Percentiles rank a stretch among this genome's conserved stretches.
These are phyloP conservation scores for Sesia apiformis DNA, from an alignment of 2,888 invertebrate genomes.

Conservation along the genomic window DNA sequence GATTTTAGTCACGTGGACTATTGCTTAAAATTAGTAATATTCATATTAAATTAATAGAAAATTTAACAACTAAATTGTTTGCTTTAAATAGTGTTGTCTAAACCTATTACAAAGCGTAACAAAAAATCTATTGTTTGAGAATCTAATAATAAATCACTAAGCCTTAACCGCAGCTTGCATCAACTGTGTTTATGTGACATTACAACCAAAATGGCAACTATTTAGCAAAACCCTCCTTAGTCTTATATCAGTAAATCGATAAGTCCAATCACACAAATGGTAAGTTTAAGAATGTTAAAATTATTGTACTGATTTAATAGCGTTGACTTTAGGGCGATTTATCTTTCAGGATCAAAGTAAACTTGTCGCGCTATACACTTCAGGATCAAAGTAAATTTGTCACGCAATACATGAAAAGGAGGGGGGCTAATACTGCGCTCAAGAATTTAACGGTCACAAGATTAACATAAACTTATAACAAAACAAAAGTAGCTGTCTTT, in stretches of 20 bases:
- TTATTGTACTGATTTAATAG: too few relatives aligned
- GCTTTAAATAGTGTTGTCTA: slow-evolving; percentile 40
- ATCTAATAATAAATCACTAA: slow-evolving; percentile 61
- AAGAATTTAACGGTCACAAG: too few relatives aligned
- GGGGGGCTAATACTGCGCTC: too few relatives aligned
- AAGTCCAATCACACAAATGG: too few relatives aligned
- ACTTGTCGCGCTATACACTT: too few relatives aligned
- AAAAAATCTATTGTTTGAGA: slow-evolving; percentile 52
- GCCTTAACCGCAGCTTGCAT: slow-evolving; percentile 36
- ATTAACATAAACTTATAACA: slow-evolving; percentile 7
- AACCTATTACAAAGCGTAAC: slow-evolving; percentile 58
- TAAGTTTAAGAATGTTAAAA: too few relatives aligned
- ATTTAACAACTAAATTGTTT: slow-evolving; percentile 44
- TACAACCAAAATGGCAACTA: slow-evolving; percentile 36
- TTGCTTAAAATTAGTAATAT: slow-evolving; percentile 23
- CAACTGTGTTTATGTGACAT: slow-evolving; percentile 10
- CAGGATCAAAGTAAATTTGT: too few relatives aligned
- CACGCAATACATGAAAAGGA: too few relatives aligned
- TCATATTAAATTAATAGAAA: slow-evolving; percentile 22
- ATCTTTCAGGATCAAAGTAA: background rate
- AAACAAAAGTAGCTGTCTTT: slow-evolving; percentile 4
- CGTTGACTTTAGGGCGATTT: background rate
- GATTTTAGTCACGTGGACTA: slow-evolving; percentile 17
- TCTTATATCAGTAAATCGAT: too few relatives aligned
- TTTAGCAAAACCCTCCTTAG: background rate